Evolutionary conservation across 1,140 invertebrate species (phyloP).

Genomic region (Brachionus plicatilis): DNA sequence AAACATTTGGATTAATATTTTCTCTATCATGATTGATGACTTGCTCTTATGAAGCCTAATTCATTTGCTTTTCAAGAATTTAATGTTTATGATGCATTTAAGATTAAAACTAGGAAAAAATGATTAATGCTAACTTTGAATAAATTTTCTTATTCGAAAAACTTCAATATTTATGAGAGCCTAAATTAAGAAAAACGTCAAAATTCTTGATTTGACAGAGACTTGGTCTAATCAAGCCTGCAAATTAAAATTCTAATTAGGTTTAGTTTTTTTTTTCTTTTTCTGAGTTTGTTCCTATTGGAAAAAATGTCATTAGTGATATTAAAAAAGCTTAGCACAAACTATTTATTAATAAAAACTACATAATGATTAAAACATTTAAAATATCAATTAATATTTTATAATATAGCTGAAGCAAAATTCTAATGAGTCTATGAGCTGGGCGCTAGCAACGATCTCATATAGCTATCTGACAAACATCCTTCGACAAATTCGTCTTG

Average conservation of each 20-base stretch:
- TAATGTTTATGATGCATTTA: not conserved
- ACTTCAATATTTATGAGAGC: not conserved
- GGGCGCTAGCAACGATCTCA: not conserved
- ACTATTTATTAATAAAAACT: constrained; percentile 6
- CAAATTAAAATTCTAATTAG: not conserved
- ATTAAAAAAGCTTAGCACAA: not conserved
- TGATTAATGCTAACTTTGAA: not conserved
- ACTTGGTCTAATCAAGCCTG: not conserved
- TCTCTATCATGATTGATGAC: not conserved
- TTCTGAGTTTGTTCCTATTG: not conserved
- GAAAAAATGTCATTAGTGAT: not conserved
- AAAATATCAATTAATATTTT: not conserved
- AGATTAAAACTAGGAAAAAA: not conserved
- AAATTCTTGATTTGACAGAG: not conserved
- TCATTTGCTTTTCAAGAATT: not conserved
- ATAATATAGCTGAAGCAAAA: not conserved
- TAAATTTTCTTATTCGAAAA: not conserved
- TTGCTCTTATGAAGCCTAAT: not conserved
- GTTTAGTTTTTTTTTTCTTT: not conserved
- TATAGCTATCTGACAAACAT: not conserved
- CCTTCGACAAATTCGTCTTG: constrained; percentile 40
- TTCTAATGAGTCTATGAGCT: not conserved
- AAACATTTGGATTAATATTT: not conserved
- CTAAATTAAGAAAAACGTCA: not conserved
- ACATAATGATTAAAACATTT: not conserved